Conservation (phyloP, 2,888 invertebrate genomes). For the Drosophila eohydei region DNA sequence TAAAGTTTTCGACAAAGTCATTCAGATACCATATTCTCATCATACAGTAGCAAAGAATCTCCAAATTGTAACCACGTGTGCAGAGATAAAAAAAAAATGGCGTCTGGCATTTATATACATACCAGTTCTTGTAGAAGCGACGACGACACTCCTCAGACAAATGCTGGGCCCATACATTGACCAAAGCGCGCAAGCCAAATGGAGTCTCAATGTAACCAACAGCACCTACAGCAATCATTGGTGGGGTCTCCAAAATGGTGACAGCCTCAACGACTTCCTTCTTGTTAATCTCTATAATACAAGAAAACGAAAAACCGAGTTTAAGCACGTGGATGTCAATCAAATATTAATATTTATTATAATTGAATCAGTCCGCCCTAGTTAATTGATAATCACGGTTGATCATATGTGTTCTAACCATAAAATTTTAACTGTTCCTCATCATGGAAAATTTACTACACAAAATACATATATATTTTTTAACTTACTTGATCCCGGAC, state of each 20-base stretch:
- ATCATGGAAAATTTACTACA: constrained; percentile 69
- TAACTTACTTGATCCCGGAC: constrained; percentile 98
- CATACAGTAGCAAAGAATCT: constrained; percentile 66
- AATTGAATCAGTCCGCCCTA: constrained; percentile 86
- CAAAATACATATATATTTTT: too few relatives aligned
- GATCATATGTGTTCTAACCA: constrained; percentile 84
- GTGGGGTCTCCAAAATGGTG: constrained; percentile 98
- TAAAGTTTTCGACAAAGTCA: constrained; percentile 65
- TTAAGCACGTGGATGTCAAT: constrained; percentile 35
- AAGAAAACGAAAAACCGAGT: constrained; percentile 3
- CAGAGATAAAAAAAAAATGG: constrained; percentile 55
- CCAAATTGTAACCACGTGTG: constrained; percentile 53
- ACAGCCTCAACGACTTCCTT: constrained; percentile 99
- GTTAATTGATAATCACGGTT: constrained; percentile 83
- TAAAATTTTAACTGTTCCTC: constrained; percentile 82
- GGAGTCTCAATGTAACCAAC: constrained; percentile 99
- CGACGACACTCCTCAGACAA: constrained; percentile 99
- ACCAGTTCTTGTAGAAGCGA: constrained; percentile 99
- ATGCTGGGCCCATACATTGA: constrained; percentile 99
- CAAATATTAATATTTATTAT: rapidly evolving
- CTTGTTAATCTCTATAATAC: constrained; percentile 96
- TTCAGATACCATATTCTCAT: constrained; percentile 85
- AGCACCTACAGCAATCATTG: constrained; percentile 98
- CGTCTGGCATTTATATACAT: constrained; percentile 82
- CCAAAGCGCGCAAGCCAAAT: constrained; percentile 96